Evolutionary conservation across 2,888 invertebrate species (phyloP), one percentile per base, ranked within the genome.

Genomic region (Ceriagrion tenellum): DNA sequence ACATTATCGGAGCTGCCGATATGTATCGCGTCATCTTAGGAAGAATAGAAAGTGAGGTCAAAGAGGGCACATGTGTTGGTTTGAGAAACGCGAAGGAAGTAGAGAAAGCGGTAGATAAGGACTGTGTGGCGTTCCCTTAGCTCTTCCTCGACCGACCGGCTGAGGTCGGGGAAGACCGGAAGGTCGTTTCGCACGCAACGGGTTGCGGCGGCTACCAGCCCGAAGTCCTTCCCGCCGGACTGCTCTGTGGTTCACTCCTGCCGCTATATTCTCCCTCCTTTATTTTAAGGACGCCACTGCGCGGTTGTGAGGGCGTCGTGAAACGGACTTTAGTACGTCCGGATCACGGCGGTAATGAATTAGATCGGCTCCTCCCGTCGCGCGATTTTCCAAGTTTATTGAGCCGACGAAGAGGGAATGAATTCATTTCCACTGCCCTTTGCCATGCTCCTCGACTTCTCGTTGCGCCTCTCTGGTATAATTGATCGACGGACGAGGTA

Each of bases 181-280:
- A 89, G 89, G 47, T 40, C 23, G 55, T 89, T 89, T 69, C 47
- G 35, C 93, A 93, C 93, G 93, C 93, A 93, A 93, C 93, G 93
- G 69, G 69, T 93, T 69, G 93, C 18, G 81, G 47, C 23, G 59
- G 40, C 91, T 91, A 59, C 91, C 81, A 12, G 81, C 35, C 81
- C n/a, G 26, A n/a, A 81, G 18, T 30, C 81, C 8, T 35, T 35
- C 81, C 81, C 16, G 23, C n/a, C 1, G 26, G n/a, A n/a, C 10
- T 12, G 35, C 81, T 10, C 10, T 13, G 30, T 13, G 35, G 35
- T 35, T 30, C 81, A 16, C 2, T 81, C 12, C n/a, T 81, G 4
- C 26, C 69, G 18, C 30, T 35, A 12, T 13, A 35, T 81, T 81
- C 59, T 59, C 16, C 81, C 81, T 81, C 13, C 13, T 81, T 26